Evolutionary conservation across 2,113 vertebrate species (phyloP).

Genomic region (Pteropus alecto): DNA sequence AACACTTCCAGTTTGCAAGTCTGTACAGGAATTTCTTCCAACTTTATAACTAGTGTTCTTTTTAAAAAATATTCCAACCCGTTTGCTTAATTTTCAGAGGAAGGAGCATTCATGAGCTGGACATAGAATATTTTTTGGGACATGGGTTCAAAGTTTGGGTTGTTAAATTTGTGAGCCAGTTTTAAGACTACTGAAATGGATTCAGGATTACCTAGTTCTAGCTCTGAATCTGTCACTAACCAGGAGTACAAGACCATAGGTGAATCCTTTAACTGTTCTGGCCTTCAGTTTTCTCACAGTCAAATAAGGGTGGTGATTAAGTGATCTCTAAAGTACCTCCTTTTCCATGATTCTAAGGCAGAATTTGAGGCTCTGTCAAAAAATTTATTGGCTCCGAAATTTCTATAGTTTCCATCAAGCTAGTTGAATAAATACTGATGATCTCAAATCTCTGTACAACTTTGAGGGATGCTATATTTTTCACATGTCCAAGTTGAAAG

Average conservation of each 20-base stretch:
- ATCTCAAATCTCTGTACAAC: not conserved
- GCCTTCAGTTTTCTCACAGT: not conserved
- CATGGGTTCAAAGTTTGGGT: not conserved
- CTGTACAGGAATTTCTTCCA: not conserved
- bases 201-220: not conserved
- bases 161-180: not conserved
- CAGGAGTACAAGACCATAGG: not conserved
- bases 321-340: not conserved
- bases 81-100: not conserved
- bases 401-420: not conserved
- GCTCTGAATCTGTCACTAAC: not conserved
- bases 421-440: not conserved
- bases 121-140: not conserved
- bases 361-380: conserved; percentile 13
- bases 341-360: not conserved
- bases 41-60: not conserved
- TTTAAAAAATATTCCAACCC: not conserved
- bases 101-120: not conserved
- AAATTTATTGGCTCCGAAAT: not conserved
- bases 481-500: not conserved
- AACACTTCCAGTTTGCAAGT: not conserved
- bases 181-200: not conserved
- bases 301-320: not conserved
- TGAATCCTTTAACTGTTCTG: not conserved
- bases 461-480: not conserved